Conservation (phyloP, 2,113 vertebrate genomes). For the Brachirus orientalis region DNA sequence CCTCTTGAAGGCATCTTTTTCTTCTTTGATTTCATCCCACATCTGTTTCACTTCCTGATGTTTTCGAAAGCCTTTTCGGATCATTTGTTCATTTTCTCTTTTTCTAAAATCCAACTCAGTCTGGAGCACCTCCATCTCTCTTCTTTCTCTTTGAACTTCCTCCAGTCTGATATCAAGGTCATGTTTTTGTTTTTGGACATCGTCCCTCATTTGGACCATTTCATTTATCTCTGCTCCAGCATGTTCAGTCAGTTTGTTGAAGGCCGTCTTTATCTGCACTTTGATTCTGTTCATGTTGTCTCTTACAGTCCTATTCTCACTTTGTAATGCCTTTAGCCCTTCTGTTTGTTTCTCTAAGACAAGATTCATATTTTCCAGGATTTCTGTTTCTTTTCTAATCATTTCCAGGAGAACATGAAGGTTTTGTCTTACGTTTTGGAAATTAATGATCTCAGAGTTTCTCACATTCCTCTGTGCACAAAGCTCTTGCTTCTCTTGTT, state of each 20-base stretch:
- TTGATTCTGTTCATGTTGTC: slow-evolving; percentile 31
- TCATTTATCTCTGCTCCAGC: slow-evolving; percentile 10
- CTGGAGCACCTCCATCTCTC: slow-evolving; percentile 49
- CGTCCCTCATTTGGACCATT: background rate
- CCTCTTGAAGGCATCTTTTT: slow-evolving; percentile 39
- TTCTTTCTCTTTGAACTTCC: slow-evolving; percentile 41
- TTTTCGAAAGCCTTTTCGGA: slow-evolving; percentile 10
- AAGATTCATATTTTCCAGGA: slow-evolving; percentile 32
- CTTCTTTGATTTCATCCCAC: slow-evolving; percentile 16
- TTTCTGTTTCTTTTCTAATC: slow-evolving; percentile 7
- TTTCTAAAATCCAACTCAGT: slow-evolving; percentile 31
- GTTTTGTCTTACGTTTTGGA: slow-evolving; percentile 15
- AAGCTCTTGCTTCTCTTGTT: slow-evolving; percentile 35
- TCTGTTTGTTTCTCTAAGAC: slow-evolving; percentile 38
- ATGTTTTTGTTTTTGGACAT: slow-evolving; percentile 19
- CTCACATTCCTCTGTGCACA: slow-evolving; percentile 10
- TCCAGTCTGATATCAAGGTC: slow-evolving; percentile 18
- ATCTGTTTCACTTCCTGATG: slow-evolving; percentile 34
- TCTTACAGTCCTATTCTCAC: slow-evolving; percentile 21
- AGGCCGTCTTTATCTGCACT: slow-evolving; percentile 20
- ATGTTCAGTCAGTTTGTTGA: slow-evolving; percentile 3
- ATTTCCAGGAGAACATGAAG: slow-evolving; percentile 22
- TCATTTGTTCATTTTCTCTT: slow-evolving; percentile 38
- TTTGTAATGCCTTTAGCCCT: slow-evolving; percentile 14
- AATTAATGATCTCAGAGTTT: background rate